Evolutionary conservation across 2,888 invertebrate species (phyloP).

Genomic region (Geotrupes spiniger): DNA sequence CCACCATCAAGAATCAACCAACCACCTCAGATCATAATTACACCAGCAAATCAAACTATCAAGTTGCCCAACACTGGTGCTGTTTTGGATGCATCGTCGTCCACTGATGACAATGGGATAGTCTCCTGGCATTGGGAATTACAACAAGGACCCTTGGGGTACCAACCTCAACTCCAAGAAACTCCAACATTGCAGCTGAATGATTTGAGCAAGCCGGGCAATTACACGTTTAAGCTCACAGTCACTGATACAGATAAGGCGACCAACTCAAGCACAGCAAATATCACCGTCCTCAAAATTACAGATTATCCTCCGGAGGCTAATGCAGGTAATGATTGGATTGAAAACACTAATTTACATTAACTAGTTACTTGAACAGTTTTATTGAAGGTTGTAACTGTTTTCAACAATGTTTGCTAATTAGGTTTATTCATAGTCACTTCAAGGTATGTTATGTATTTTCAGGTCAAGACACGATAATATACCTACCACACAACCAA

Average conservation of each 20-base stretch:
- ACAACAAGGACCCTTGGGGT: slow-evolving; percentile 79
- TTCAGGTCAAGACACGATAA: slow-evolving; percentile 78
- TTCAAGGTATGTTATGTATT: slow-evolving; percentile 15
- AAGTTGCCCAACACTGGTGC: slow-evolving; percentile 87
- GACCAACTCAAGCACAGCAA: slow-evolving; percentile 81
- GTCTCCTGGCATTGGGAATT: slow-evolving; percentile 91
- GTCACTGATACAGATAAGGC: slow-evolving; percentile 89
- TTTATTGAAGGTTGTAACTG: too few species aligned
- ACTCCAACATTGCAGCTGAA: slow-evolving; percentile 80
- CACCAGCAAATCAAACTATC: slow-evolving; percentile 80
- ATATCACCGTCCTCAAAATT: slow-evolving; percentile 85
- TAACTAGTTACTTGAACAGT: neutral
- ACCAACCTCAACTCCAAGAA: slow-evolving; percentile 75
- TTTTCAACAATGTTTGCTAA: too few species aligned
- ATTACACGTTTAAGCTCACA: slow-evolving; percentile 86
- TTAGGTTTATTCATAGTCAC: too few species aligned
- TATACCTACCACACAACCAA: slow-evolving; percentile 82
- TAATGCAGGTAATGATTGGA: slow-evolving; percentile 66
- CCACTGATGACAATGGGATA: slow-evolving; percentile 76
- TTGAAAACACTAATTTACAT: neutral
- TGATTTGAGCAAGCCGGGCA: slow-evolving; percentile 81
- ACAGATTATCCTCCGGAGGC: slow-evolving; percentile 95
- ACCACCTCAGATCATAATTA: slow-evolving; percentile 81
- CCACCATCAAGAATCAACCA: slow-evolving; percentile 81
- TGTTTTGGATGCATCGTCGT: slow-evolving; percentile 75